Base-by-base conservation (phyloP, 2,797 vertebrate species). In the Acridotheres tristis region DNA sequence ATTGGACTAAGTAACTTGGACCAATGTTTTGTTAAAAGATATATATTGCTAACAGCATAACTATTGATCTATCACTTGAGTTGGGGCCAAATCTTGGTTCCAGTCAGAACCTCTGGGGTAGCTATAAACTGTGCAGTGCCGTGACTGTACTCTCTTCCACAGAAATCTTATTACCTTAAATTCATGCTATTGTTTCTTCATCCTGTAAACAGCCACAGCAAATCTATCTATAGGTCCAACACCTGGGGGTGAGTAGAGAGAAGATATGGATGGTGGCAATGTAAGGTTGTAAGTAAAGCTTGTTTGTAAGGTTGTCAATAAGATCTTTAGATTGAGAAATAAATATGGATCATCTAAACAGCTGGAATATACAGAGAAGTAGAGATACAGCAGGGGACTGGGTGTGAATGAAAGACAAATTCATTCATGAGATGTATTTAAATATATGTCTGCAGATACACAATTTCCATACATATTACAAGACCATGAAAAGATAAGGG, bases 361-460 rank as follows among this genome's bases (percentile, higher is more conserved):
- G 29, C 51, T 73, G 73, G 55, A 85, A 62, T 74, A 58, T 29
- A 74, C 5, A 76, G 63, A 48, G 15, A 69, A 27, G 22, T 3
- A 42, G 26, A 76, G 50, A 58, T 32, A 29, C 2, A 38, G 14
- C 2, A 5, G 21, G 16, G 19, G 7, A 18, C 36, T n/a, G 5
- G 34, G 32, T n/a, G 26, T 21, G 45, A 89, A 51, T 51, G 72
- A 80, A 80, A 78, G 13, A 66, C 16, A 76, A 67, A 77, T 75
- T 90, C 50, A 74, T 93, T 91, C 36, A 45, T 81, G 45, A 90
- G 54, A 66, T 78, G 16, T 84, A 84, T 86, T 89, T 58, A 91
- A 81, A 94, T 80, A 47, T 34, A 77, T 51, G 54, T 94, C 69
- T 93, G 88, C 40, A 83, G 48, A 72, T 75, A 66, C 58, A 69